Evolutionary conservation across 2,888 invertebrate genomes (phyloP).

Genomic region (Tachystola acroxantha): DNA sequence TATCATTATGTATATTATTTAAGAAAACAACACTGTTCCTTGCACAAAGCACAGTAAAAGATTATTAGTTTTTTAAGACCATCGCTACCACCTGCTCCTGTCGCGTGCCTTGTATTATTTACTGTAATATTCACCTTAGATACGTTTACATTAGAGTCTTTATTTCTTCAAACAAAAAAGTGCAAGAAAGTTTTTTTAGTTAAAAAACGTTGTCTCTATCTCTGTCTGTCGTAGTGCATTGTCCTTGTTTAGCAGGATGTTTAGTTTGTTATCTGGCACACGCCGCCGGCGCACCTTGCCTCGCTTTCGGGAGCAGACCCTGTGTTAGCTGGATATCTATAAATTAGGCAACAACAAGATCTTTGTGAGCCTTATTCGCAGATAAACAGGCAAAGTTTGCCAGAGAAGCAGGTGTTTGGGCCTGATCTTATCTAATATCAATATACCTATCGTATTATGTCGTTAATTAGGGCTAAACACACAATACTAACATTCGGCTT

Average conservation of each 20-base stretch:
- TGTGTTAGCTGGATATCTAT: constrained; percentile 51
- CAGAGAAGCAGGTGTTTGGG: constrained; percentile 51
- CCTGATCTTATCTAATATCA: constrained; percentile 55
- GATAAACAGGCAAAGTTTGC: constrained; percentile 56
- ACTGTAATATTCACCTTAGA: constrained; percentile 22
- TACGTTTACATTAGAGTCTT: constrained; percentile 16
- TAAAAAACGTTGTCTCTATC: constrained; percentile 50
- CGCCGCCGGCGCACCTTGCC: constrained; percentile 64
- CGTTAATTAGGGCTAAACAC: constrained; percentile 59
- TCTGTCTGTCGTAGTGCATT: constrained; percentile 49
- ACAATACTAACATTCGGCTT: constrained; percentile 22
- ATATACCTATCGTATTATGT: constrained; percentile 26
- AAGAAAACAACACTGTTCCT: constrained; percentile 48
- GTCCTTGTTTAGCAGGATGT: constrained; percentile 66
- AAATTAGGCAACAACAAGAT: constrained; percentile 59
- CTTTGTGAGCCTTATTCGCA: constrained; percentile 58
- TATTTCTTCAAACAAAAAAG: constrained; percentile 10
- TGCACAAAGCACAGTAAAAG: constrained; percentile 56
- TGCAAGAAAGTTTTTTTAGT: constrained; percentile 51
- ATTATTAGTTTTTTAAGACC: constrained; percentile 66
- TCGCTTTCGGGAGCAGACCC: constrained; percentile 39
- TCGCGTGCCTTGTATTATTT: constrained; percentile 52
- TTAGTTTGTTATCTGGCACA: constrained; percentile 72
- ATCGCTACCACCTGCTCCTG: constrained; percentile 69
- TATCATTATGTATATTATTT: no score